phyloP scores from a whole-genome alignment of 2,797 vertebrate species.

The Furcifer pardalis region DNA sequence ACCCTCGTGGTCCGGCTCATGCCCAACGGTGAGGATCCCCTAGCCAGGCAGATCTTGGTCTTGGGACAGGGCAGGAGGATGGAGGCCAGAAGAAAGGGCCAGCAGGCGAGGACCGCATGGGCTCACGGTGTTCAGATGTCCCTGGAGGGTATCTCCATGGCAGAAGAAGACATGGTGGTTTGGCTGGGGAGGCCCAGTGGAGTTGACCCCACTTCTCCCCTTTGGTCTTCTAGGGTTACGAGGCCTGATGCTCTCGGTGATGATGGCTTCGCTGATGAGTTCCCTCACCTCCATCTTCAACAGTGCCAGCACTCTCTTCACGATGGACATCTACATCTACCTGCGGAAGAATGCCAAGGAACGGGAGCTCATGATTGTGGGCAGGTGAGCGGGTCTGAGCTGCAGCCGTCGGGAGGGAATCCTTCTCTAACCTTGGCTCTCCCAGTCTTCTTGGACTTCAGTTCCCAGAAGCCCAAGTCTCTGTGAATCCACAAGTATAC shows the following conservation, averaged over 20 bases:
- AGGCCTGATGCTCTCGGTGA: constrained; percentile 95
- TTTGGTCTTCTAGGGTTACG: constrained; percentile 83
- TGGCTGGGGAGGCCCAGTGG: no score
- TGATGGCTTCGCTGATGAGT: constrained; percentile 98
- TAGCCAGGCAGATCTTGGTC: background rate
- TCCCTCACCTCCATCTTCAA: constrained; percentile 97
- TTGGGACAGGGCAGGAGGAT: background rate
- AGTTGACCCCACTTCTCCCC: rapidly evolving
- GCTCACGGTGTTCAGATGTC: no score
- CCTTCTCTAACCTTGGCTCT: no score
- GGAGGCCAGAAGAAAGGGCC: background rate
- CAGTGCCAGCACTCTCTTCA: constrained; percentile 94
- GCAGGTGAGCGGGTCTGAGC: constrained; percentile 87
- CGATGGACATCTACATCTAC: constrained; percentile 94
- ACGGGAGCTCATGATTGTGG: constrained; percentile 91
- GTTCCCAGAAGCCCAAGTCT: no score
- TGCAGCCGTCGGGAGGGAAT: no score
- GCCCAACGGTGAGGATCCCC: constrained; percentile 86
- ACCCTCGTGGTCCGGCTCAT: constrained; percentile 92
- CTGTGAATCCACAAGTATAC: no score
- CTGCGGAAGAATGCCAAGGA: constrained; percentile 80
- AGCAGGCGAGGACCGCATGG: background rate
- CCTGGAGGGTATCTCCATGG: background rate
- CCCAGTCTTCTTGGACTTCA: no score
- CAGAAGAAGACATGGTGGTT: background rate